phyloP scores from a whole-genome alignment of 2,113 vertebrate species.

The Callorhinus ursinus region DNA sequence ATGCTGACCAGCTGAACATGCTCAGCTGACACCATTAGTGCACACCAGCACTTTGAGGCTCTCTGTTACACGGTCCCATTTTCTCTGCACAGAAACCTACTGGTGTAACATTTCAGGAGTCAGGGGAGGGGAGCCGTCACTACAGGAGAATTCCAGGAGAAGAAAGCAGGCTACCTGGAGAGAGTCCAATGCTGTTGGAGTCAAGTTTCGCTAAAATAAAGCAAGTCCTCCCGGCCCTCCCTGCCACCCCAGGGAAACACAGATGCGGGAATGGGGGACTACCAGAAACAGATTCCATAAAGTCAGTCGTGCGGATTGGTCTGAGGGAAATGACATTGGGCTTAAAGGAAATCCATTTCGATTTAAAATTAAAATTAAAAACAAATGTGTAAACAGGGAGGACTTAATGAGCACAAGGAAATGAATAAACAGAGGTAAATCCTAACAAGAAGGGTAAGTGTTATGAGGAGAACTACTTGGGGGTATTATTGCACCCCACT shows the following conservation, averaged over 20 bases:
- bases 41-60: neutral
- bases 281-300: neutral
- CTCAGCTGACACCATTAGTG: neutral
- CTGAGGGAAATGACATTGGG: neutral
- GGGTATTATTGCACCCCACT: fast-evolving
- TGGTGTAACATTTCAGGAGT: neutral
- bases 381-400: neutral
- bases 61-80: neutral
- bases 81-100: neutral
- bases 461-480: neutral
- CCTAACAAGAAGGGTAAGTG: neutral
- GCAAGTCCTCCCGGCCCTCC: neutral
- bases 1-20: fast-evolving
- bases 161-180: neutral
- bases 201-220: neutral
- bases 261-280: neutral
- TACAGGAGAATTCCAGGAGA: neutral
- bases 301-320: neutral
- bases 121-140: too few relatives aligned
- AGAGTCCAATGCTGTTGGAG: neutral
- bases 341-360: neutral
- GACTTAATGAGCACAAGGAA: conserved; percentile 4
- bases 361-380: neutral
- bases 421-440: neutral
- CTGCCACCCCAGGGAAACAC: neutral